Percentiles rank a stretch among this genome's conserved stretches.
Evolutionary conservation across 2,888 invertebrate genomes (phyloP).

Genomic region (Platerodrilus igneus): DNA sequence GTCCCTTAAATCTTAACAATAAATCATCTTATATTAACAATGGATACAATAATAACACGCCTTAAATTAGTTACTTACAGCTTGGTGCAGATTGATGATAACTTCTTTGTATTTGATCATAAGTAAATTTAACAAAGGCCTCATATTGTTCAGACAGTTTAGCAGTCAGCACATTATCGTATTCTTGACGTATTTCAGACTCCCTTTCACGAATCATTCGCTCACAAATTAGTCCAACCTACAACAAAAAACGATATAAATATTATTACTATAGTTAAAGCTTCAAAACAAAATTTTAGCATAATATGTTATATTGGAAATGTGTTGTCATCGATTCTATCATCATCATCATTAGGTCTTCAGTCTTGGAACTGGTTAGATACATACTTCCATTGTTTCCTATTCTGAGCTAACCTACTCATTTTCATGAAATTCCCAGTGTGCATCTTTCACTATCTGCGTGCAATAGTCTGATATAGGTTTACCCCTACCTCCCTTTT

Average conservation of each 20-base stretch:
- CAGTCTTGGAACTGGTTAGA: too few relatives aligned
- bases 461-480: too few relatives aligned
- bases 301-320: too few relatives aligned
- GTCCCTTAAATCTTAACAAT: too few relatives aligned
- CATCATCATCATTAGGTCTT: too few relatives aligned
- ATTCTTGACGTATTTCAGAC: constrained; percentile 88
- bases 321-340: too few relatives aligned
- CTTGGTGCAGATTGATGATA: constrained; percentile 50
- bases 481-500: too few relatives aligned
- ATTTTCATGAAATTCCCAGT: too few relatives aligned
- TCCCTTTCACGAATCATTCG: constrained; percentile 95
- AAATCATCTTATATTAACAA: too few relatives aligned
- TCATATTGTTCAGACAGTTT: constrained; percentile 98
- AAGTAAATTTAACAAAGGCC: constrained; percentile 96
- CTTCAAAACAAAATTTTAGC: background rate
- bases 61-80: constrained; percentile 44
- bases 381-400: too few relatives aligned
- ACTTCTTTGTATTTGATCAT: constrained; percentile 89
- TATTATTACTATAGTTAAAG: constrained; percentile 11
- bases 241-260: constrained; percentile 32
- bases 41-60: background rate
- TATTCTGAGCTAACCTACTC: too few relatives aligned
- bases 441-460: too few relatives aligned
- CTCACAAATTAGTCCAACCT: constrained; percentile 97
- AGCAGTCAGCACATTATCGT: constrained; percentile 85